Conservation (phyloP, 2,113 vertebrate species). For the Apaloderma vittatum region DNA sequence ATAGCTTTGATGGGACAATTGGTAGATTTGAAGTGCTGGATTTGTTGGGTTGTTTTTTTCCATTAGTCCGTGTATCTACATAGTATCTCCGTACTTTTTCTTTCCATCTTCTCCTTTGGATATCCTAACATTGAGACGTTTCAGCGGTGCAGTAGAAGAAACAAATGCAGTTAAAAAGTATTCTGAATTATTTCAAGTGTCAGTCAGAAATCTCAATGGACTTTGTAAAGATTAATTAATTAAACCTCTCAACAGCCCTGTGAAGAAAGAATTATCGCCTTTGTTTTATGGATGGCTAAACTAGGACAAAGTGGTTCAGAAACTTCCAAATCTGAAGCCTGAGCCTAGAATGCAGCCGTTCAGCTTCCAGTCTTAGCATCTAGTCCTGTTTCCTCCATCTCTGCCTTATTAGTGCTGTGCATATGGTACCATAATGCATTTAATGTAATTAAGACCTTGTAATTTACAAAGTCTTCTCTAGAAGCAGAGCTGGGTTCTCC, state of each 20-base stretch:
- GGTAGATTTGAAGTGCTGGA: neutral
- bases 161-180: slow-evolving; percentile 19
- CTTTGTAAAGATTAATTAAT: slow-evolving; percentile 67
- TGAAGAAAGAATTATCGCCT: slow-evolving; percentile 59
- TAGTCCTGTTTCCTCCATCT: slow-evolving; percentile 22
- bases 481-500: slow-evolving; percentile 7
- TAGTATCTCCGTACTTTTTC: neutral
- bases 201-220: slow-evolving; percentile 51
- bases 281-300: slow-evolving; percentile 55
- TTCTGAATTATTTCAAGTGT: slow-evolving; percentile 42
- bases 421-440: slow-evolving; percentile 38
- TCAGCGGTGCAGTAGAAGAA: neutral
- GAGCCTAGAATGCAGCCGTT: neutral
- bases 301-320: slow-evolving; percentile 39
- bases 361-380: neutral
- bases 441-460: slow-evolving; percentile 57
- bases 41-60: neutral
- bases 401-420: slow-evolving; percentile 32
- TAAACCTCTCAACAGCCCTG: slow-evolving; percentile 47
- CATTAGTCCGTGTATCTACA: neutral
- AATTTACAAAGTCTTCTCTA: slow-evolving; percentile 49
- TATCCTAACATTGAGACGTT: neutral
- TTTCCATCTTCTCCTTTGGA: neutral
- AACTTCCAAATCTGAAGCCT: neutral
- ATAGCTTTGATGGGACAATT: neutral